phyloP scores from a whole-genome alignment of 2,113 vertebrate genomes.

The Columbina picui region DNA sequence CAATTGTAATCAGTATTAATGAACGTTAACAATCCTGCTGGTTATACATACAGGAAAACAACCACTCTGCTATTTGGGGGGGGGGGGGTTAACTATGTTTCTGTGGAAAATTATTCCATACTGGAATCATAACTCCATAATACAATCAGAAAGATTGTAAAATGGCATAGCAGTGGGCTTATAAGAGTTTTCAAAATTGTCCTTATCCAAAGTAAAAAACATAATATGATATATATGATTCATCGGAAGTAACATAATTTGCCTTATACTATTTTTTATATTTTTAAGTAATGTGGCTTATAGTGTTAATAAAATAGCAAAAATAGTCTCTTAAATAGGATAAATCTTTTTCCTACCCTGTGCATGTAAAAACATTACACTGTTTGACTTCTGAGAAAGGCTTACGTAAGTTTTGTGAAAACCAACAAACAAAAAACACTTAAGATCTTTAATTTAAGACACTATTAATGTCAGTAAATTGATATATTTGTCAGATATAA shows the following conservation, averaged over 20 bases:
- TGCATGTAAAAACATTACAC: neutral
- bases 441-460: neutral
- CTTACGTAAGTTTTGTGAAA: neutral
- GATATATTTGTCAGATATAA: neutral
- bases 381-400: neutral
- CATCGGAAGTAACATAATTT: neutral
- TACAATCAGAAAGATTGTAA: neutral
- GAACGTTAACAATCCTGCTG: neutral
- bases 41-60: neutral
- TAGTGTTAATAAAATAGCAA: neutral
- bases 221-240: neutral
- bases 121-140: neutral
- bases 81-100: neutral
- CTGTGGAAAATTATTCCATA: neutral
- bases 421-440: neutral
- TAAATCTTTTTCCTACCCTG: neutral
- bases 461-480: neutral
- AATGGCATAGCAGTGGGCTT: neutral
- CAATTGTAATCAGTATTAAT: neutral
- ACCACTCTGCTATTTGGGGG: accelerated
- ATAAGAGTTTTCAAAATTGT: neutral
- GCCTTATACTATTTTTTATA: neutral
- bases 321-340: neutral
- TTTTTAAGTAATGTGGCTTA: neutral
- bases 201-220: neutral